Evolutionary conservation across 2,797 vertebrate genomes (phyloP), one percentile per base, ranked within the genome.

Genomic region (Dicrostonyx torquatus): DNA sequence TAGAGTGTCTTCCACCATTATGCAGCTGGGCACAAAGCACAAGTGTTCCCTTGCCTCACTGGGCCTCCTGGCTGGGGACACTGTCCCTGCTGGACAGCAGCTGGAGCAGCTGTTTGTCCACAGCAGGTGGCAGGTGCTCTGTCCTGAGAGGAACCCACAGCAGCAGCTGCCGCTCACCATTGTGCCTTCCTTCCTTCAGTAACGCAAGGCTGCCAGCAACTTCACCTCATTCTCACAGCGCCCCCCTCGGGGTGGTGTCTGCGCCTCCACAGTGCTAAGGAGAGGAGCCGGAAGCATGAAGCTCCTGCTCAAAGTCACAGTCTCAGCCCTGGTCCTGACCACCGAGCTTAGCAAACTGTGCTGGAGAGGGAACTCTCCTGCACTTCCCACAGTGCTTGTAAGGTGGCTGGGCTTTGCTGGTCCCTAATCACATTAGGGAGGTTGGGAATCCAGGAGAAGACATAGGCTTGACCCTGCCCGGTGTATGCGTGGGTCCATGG

Each of bases 1-100:
- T 2, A 3, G 0, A 1, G 29, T 7, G 1, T 2, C 31, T 58
- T 20, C n/a, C 24, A 55, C 13, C 10, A 4, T 15, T 6, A 34
- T 5, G 1, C 48, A 26, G 37, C 9, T 50, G 11, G 29, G 15
- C 43, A 45, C 14, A 24, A 12, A 26, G 15, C 34, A 6, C 37
- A 40, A 13, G 18, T 6, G 9, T 22, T 58, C 34, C 31, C 20
- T 2, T 37, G 37, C 1, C 0, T 7, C 78, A 31, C 60, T 15
- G 29, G 53, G 40, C 18, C 17, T 29, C 2, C 0, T 13, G 73
- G 18, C 10, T 4, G 24, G 83, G 55, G 58, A 22, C 50, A 34
- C 2, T 37, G 58, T n/a, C 37, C 48, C 48, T 6, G 6, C 9
- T 9, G 53, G 68, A n/a, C 55, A 84, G 87, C 5, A 37, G 31